Evolutionary conservation across 1,140 invertebrate species (phyloP), one percentile per base, ranked within the genome.

Genomic region (Euwallacea similis): DNA sequence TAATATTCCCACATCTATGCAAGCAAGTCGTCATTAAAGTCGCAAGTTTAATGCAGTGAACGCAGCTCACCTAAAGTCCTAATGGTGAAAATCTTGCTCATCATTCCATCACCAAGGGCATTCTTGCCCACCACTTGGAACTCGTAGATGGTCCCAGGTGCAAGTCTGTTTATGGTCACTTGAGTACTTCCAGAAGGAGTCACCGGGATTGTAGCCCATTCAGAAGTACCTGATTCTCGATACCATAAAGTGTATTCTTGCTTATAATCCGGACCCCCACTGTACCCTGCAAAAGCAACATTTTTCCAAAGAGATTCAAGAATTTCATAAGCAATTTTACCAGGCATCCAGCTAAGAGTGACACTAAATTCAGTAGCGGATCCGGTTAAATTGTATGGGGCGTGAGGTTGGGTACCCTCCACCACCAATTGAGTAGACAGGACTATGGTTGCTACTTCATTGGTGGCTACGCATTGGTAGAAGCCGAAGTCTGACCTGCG

Each of bases 81-180:
- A 66, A 96, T 91, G 41, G 90, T 92, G 77, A 98, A 92, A 47
- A 94, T 88, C 82, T 96, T 93, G 83, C 95, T 98, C 86, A 94
- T 92, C 89, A 97, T 93, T 65, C 96, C 96, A 80, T 97, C 94
- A 55, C 96, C 96, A 42, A 97, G 87, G 4, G 91, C 89, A 82
- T 98, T 98, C 79, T 95, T 93, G 43, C 96, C 95, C 73, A 97
- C 89, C 55, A 99, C 95, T 85, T 97, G 94, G 84, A 99, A 98
- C 82, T 98, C 95, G 83, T 98, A 98, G 33, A 91, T 89, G 7
- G 94, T 96, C 62, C 93, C 93, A 4, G 95, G 94, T 73, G 90
- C 89, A 60, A 98, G 85, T 60, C 91, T 90, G 81, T 96, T 96
- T 79, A 99, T 93, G 68, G 94, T 96, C 64, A 97, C 92, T 82